A percentile compares a stretch with the other conserved stretches of the same genome.
phyloP scores from a whole-genome alignment of 2,888 invertebrate species.

The Teinopalpus imperialis region DNA sequence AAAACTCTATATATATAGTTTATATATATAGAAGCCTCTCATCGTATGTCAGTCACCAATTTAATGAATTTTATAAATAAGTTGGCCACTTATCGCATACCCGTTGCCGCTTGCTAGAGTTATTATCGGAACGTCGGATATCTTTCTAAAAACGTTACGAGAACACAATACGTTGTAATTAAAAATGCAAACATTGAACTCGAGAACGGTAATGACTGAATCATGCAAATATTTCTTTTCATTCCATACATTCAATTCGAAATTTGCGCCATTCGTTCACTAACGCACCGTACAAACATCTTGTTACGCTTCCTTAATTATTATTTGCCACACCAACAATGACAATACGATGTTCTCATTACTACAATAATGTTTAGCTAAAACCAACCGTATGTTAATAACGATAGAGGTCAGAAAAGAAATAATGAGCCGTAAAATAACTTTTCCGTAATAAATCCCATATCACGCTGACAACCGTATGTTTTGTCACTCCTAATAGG shows the following conservation, averaged over 20 bases:
- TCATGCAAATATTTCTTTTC: conserved; percentile 21
- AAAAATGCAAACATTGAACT: conserved; percentile 13
- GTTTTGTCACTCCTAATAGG: conserved; percentile 72
- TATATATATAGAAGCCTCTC: too few relatives aligned
- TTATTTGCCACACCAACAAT: conserved; percentile 52
- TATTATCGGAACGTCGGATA: too few relatives aligned
- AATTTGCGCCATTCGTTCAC: conserved; percentile 10
- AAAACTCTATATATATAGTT: too few relatives aligned
- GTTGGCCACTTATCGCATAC: too few relatives aligned
- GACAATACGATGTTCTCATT: conserved; percentile 31
- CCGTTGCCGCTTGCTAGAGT: too few relatives aligned
- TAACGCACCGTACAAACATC: conserved; percentile 34
- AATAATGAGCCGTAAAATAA: conserved; percentile 25
- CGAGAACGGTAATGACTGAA: conserved; percentile 14
- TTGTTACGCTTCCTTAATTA: conserved; percentile 62
- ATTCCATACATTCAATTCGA: conserved; percentile 4
- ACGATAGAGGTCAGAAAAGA: conserved; percentile 22
- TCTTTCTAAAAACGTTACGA: too few relatives aligned
- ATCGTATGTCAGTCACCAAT: too few relatives aligned
- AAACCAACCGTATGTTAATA: conserved; percentile 27
- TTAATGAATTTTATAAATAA: too few relatives aligned
- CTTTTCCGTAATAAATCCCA: conserved; percentile 56
- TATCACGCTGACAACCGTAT: conserved; percentile 70
- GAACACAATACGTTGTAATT: conserved; percentile 18
- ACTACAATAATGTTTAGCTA: conserved; percentile 21